phyloP scores from a whole-genome alignment of 2,888 invertebrate genomes.

The Caradrina kadenii region DNA sequence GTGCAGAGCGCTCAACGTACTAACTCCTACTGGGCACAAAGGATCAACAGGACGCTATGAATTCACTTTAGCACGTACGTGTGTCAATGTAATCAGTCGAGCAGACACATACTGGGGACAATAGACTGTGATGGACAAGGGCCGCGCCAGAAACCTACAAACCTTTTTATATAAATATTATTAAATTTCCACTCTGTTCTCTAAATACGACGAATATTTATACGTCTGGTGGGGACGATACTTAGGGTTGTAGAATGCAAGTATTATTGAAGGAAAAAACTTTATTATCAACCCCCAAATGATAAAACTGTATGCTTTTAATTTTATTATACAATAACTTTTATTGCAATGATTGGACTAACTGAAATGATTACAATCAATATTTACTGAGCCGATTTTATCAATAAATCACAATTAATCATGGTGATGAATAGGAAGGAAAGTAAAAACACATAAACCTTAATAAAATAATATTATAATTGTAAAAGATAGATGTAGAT shows the following conservation, averaged over 20 bases:
- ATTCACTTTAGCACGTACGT: constrained; percentile 77
- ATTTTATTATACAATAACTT: constrained; percentile 15
- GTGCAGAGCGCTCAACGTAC: constrained; percentile 70
- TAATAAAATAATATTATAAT: constrained; percentile 3
- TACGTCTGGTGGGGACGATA: not conserved
- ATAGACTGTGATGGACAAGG: constrained; percentile 71
- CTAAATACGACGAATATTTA: not conserved
- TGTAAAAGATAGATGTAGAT: not conserved
- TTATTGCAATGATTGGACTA: constrained; percentile 29
- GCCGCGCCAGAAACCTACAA: constrained; percentile 54
- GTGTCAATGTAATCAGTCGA: constrained; percentile 71
- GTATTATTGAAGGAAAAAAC: not conserved
- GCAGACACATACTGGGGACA: constrained; percentile 72
- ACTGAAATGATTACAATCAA: constrained; percentile 17
- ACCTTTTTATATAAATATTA: constrained; percentile 16
- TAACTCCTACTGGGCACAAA: constrained; percentile 76
- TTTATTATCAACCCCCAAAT: not conserved
- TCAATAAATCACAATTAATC: constrained; percentile 5
- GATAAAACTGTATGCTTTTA: not conserved
- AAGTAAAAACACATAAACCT: not conserved
- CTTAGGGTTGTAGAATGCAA: not conserved
- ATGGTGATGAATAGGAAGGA: constrained; percentile 4
- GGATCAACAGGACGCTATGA: constrained; percentile 81
- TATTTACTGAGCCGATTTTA: not conserved
- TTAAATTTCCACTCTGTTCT: not conserved